Conservation (phyloP, 1,140 invertebrate species). For the Danaus melanippus region DNA sequence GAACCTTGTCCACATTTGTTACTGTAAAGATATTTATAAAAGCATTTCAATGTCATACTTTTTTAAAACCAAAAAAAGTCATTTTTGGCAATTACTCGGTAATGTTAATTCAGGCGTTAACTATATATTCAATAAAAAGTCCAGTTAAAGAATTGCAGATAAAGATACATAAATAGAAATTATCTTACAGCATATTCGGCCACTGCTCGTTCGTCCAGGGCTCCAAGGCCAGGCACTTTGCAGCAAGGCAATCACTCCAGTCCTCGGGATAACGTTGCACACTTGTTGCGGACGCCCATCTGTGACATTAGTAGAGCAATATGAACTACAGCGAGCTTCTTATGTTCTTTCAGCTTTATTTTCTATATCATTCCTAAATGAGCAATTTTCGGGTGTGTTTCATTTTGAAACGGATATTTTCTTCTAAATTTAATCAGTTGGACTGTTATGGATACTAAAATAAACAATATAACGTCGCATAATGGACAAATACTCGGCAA, state of each 20-base stretch:
- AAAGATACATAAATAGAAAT: neutral
- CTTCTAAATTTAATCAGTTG: no score
- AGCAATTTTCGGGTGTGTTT: no score
- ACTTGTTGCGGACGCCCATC: constrained; percentile 73
- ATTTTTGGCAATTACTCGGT: no score
- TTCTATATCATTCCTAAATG: neutral
- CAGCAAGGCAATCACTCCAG: constrained; percentile 65
- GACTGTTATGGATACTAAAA: no score
- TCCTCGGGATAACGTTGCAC: constrained; percentile 67
- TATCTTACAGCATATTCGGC: constrained; percentile 41
- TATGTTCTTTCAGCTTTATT: no score
- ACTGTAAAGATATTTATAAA: constrained; percentile 19
- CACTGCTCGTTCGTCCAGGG: constrained; percentile 67
- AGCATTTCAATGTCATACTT: neutral
- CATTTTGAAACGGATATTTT: no score
- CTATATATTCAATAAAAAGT: neutral
- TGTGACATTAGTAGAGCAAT: constrained; percentile 34
- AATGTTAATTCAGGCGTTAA: neutral
- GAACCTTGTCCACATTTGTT: constrained; percentile 32
- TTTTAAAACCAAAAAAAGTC: no score
- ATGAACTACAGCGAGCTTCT: no score
- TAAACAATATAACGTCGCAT: neutral
- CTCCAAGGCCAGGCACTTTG: constrained; percentile 72
- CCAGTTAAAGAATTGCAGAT: neutral
- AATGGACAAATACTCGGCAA: no score